Evolutionary conservation across 2,113 vertebrate genomes (phyloP).

Genomic region (Grantiella picta): DNA sequence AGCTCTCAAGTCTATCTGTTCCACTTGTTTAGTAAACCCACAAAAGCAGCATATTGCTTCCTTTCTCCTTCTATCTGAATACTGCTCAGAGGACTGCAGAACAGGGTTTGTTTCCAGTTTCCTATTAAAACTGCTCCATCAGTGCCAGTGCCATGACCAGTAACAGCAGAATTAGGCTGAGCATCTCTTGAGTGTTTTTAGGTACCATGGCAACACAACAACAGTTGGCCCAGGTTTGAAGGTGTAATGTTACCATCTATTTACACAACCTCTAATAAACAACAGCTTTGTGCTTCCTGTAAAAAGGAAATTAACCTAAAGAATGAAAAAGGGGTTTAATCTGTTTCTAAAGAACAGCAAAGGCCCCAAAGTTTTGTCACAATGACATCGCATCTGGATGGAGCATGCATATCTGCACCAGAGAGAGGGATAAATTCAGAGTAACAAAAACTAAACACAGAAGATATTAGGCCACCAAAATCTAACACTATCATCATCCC

Average conservation of each 20-base stretch:
- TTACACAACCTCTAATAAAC: not conserved
- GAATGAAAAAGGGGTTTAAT: not conserved
- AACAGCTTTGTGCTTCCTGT: not conserved
- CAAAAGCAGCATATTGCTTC: slow-evolving; percentile 14
- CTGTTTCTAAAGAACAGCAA: not conserved
- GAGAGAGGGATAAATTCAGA: not conserved
- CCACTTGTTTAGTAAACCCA: not conserved
- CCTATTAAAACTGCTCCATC: not conserved
- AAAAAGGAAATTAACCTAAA: not conserved
- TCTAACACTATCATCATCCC: not conserved
- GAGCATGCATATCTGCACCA: fast-evolving
- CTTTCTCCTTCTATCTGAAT: not conserved
- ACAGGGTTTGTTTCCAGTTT: not conserved
- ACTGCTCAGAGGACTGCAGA: not conserved
- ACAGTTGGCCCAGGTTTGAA: not conserved
- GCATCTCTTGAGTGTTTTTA: not conserved
- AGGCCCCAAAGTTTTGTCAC: not conserved
- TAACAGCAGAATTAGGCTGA: not conserved
- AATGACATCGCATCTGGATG: not conserved
- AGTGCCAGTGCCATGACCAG: not conserved
- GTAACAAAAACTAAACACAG: not conserved
- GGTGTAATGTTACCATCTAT: not conserved
- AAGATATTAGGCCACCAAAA: not conserved
- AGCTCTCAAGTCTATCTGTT: slow-evolving; percentile 14
- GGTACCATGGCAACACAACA: not conserved